phyloP scores from a whole-genome alignment of 2,888 invertebrate genomes.

The Drosophila sordidula region DNA sequence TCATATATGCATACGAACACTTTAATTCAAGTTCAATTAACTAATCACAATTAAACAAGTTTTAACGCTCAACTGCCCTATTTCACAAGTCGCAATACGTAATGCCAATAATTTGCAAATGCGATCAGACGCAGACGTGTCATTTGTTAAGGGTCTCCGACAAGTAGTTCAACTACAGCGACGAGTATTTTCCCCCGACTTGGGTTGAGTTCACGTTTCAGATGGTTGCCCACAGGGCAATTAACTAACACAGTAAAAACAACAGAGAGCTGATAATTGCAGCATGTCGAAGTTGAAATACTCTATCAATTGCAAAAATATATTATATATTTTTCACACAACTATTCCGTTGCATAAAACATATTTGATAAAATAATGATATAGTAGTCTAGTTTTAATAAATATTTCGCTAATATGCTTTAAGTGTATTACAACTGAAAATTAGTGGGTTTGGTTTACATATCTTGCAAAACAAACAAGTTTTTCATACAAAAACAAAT shows the following conservation, averaged over 20 bases:
- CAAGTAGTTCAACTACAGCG: neutral
- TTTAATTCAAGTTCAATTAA: slow-evolving; percentile 15
- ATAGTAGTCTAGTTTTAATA: too few relatives aligned
- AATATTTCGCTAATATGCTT: too few relatives aligned
- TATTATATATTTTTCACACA: too few relatives aligned
- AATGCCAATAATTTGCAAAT: slow-evolving; percentile 42
- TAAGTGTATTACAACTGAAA: too few relatives aligned
- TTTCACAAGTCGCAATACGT: slow-evolving; percentile 25
- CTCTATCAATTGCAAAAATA: neutral
- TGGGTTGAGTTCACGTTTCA: slow-evolving; percentile 28
- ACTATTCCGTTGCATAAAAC: too few relatives aligned
- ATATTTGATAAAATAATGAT: too few relatives aligned
- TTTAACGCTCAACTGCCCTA: slow-evolving; percentile 16
- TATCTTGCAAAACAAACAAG: too few relatives aligned
- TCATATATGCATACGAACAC: neutral
- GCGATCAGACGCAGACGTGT: slow-evolving; percentile 11
- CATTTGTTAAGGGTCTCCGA: slow-evolving; percentile 27
- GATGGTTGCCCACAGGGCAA: slow-evolving; percentile 21
- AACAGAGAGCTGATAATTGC: neutral
- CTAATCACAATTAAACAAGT: slow-evolving; percentile 23
- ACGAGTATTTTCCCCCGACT: slow-evolving; percentile 10
- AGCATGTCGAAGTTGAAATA: neutral
- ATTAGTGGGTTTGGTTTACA: too few relatives aligned
- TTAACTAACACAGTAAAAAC: slow-evolving; percentile 40
- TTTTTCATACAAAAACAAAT: too few relatives aligned